Conservation (phyloP, 2,113 vertebrate species). For the Brachirus orientalis region DNA sequence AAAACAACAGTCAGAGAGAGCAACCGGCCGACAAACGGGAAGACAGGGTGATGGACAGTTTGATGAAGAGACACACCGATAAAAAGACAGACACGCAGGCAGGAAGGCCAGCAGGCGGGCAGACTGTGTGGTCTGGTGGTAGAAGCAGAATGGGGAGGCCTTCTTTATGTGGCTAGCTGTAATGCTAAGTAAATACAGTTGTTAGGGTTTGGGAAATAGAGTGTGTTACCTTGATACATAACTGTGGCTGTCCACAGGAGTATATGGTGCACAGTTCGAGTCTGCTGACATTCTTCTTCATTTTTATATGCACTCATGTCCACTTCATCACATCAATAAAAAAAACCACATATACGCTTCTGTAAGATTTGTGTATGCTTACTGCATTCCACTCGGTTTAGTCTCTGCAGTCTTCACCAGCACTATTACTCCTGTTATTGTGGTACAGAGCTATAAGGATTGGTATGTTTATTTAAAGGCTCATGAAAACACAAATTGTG, state of each 20-base stretch:
- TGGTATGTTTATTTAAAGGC: conserved; percentile 54
- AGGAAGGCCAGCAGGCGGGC: conserved; percentile 25
- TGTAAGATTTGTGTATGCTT: conserved; percentile 51
- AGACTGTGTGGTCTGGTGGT: conserved; percentile 57
- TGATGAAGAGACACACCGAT: neutral
- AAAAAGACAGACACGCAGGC: conserved; percentile 42
- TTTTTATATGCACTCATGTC: conserved; percentile 55
- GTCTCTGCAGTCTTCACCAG: conserved; percentile 27
- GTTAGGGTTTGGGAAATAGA: conserved; percentile 57
- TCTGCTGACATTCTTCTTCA: conserved; percentile 33
- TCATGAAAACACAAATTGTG: conserved; percentile 42
- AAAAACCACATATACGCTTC: conserved; percentile 63
- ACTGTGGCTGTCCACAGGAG: conserved; percentile 59
- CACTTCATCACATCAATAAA: conserved; percentile 66
- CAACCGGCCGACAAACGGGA: conserved; percentile 22
- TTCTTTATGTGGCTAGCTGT: conserved; percentile 53
- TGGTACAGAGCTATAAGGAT: conserved; percentile 36
- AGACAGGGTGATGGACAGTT: conserved; percentile 35
- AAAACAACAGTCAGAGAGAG: conserved; percentile 25
- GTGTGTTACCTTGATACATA: conserved; percentile 64
- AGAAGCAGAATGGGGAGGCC: conserved; percentile 21
- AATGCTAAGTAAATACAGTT: conserved; percentile 61
- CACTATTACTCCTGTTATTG: conserved; percentile 48
- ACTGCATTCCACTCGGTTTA: conserved; percentile 48
- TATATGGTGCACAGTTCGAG: conserved; percentile 11